phyloP scores from a whole-genome alignment of 2,888 invertebrate genomes.

The Tryphoninae sp. region DNA sequence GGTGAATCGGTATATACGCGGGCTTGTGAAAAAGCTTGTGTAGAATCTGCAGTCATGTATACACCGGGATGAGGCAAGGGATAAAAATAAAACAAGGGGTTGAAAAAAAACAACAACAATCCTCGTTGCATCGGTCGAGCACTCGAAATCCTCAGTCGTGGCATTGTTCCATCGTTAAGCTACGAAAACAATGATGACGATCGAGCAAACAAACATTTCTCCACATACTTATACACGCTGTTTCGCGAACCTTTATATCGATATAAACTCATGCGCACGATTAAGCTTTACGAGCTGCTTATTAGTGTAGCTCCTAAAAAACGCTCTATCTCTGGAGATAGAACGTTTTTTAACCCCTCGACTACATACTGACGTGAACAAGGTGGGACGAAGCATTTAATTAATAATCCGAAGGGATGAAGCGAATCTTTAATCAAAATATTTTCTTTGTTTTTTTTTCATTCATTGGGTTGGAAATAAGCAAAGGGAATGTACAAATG shows the following conservation, averaged over 20 bases:
- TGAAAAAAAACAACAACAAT: conserved; percentile 19
- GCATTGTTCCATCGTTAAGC: conserved; percentile 60
- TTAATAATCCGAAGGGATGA: too few relatives aligned
- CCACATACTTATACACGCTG: conserved; percentile 1
- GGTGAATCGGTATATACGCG: conserved; percentile 37
- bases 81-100: conserved; percentile 11
- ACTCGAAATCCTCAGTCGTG: conserved; percentile 43
- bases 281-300: not conserved
- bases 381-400: too few relatives aligned
- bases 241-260: conserved; percentile 12
- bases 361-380: too few relatives aligned
- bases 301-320: not conserved
- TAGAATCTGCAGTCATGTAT: conserved; percentile 43
- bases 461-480: too few relatives aligned
- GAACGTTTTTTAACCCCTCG: too few relatives aligned
- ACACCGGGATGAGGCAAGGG: conserved; percentile 4
- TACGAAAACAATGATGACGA: conserved; percentile 62
- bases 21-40: conserved; percentile 35
- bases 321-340: too few relatives aligned
- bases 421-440: too few relatives aligned
- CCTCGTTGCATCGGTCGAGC: conserved; percentile 42
- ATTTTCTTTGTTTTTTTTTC: too few relatives aligned
- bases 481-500: too few relatives aligned
- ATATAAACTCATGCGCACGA: conserved; percentile 6
- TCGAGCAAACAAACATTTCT: conserved; percentile 54